phyloP scores from a whole-genome alignment of 2,888 invertebrate genomes.

The Caenorhabditis zanzibari region DNA sequence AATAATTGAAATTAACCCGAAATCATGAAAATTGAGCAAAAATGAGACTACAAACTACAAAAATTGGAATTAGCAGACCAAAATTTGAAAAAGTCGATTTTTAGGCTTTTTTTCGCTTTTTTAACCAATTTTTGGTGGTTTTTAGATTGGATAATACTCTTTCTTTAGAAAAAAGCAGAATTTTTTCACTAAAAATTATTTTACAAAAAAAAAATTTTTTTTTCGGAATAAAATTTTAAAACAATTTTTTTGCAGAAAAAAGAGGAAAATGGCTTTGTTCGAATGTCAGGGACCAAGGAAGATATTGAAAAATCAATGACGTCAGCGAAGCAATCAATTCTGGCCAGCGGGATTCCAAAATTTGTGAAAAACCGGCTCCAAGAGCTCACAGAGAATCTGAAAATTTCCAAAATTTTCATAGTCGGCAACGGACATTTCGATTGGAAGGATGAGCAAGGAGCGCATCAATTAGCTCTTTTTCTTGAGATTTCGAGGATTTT shows the following conservation, averaged over 20 bases:
- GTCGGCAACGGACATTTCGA: constrained; percentile 77
- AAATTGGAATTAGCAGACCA: no score
- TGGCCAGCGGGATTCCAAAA: constrained; percentile 12
- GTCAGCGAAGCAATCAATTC: constrained; percentile 13
- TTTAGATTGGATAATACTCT: no score
- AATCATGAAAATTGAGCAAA: no score
- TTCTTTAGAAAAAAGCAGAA: no score
- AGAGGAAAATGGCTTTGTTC: constrained; percentile 23
- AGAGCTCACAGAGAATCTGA: background rate
- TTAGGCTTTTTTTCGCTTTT: no score
- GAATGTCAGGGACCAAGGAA: constrained; percentile 58
- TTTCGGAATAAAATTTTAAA: constrained; percentile 2
- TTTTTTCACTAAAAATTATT: no score
- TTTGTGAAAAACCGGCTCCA: no score
- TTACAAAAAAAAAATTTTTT: constrained; percentile 3
- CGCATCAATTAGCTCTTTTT: constrained; percentile 71
- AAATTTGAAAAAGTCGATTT: no score
- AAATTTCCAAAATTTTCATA: constrained; percentile 56
- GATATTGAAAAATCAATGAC: constrained; percentile 66
- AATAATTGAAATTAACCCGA: no score
- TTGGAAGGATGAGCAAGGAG: constrained; percentile 62
- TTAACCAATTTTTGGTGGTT: no score
- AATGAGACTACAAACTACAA: no score
- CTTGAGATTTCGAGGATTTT: constrained; percentile 53
- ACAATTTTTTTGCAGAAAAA: constrained; percentile 46